Evolutionary conservation across 2,888 invertebrate genomes (phyloP), one percentile per base, ranked within the genome.

Genomic region (Danaus chrysippus): DNA sequence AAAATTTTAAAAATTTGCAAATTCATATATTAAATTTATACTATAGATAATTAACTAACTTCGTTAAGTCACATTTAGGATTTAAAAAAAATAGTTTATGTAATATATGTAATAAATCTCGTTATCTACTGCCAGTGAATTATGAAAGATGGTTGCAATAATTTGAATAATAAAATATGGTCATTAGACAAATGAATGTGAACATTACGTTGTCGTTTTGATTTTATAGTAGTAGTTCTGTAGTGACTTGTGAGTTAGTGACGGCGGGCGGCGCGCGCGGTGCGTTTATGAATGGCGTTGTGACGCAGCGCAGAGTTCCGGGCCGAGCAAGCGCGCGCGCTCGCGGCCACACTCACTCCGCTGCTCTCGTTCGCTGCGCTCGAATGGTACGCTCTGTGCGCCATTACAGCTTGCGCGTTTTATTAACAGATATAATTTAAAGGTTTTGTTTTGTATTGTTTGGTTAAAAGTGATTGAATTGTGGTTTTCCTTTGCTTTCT

Each of bases 181-280:
- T 68, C 73, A 66, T 65, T 34, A 59, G 61, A 67, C 59, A 63
- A 61, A 57, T 65, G 62, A 63, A 66, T 34, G 23, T 34, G 23
- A 34, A 34, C 23, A 34, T 34, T 34, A 34, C 23, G 23, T 34
- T 34, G 23, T 34, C 23, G 23, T 34, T 6, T 49, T 49, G 49
- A 49, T 17, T 49, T 49, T 15, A 49, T 64, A 64, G 63, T 64
- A 64, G 63, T 59, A 68, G 68, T 76, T 34, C 23, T 34, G 23
- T 34, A 34, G 78, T 79, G 78, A 78, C 78, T 79, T 74, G 78
- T 79, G 78, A 78, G 78, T 79, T 74, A 76, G 68, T 68, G 69
- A 61, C 66, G 67, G 70, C 70, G 64, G 46, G 58, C 61, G 64
- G 57, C 55, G 66, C 63, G 67, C 67, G 62, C 62, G 61, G 44